A percentile compares a stretch with the other conserved stretches of the same genome.
phyloP scores from a whole-genome alignment of 2,888 invertebrate species.

The Agriopis marginaria region DNA sequence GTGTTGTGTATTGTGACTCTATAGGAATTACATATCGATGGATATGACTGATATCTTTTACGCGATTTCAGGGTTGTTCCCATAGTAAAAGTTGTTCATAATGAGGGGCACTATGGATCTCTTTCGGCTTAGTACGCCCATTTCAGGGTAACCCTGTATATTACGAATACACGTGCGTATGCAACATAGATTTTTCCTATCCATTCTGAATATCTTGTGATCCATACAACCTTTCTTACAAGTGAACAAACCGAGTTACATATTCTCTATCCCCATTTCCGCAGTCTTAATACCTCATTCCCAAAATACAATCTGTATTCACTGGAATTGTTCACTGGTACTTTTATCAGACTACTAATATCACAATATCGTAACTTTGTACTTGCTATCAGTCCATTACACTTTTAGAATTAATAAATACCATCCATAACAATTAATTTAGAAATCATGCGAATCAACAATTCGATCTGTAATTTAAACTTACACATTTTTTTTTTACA shows the following conservation, averaged over 20 bases:
- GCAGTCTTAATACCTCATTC: slow-evolving; percentile 51
- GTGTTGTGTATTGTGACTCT: no score
- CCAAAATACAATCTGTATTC: slow-evolving; percentile 52
- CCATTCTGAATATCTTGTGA: slow-evolving; percentile 30
- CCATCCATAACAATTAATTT: slow-evolving; percentile 41
- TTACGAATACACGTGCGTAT: not conserved
- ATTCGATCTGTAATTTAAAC: slow-evolving; percentile 44
- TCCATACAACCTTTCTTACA: slow-evolving; percentile 40
- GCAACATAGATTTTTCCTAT: not conserved
- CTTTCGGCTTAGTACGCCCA: no score
- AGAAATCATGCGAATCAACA: slow-evolving; percentile 59
- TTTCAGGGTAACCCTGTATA: not conserved
- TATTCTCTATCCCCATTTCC: slow-evolving; percentile 50
- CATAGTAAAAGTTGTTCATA: no score
- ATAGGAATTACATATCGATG: no score
- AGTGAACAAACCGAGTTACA: slow-evolving; percentile 60
- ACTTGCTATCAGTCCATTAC: slow-evolving; percentile 64
- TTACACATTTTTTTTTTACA: slow-evolving; percentile 65
- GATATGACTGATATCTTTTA: no score
- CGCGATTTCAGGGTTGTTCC: no score
- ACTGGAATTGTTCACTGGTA: slow-evolving; percentile 52
- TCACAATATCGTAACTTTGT: slow-evolving; percentile 68
- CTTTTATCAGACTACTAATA: slow-evolving; percentile 51
- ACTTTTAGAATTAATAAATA: slow-evolving; percentile 39
- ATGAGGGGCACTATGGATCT: no score